phyloP scores from a whole-genome alignment of 2,888 invertebrate genomes.

The Apodemia hepburni region DNA sequence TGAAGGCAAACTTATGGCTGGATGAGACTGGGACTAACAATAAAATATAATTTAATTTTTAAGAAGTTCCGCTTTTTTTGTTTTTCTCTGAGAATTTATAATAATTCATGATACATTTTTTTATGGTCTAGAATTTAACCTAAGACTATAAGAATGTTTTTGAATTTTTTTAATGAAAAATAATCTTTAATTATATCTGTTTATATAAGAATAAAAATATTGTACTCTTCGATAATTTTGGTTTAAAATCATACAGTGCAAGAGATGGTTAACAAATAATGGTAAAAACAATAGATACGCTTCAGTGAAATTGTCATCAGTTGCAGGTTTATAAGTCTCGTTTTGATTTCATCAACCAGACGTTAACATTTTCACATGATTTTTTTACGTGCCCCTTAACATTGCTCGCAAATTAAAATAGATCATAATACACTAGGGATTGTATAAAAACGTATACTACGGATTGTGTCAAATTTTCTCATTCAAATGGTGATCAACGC shows the following conservation, averaged over 20 bases:
- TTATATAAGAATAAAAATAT: constrained; percentile 2
- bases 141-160: too few relatives aligned
- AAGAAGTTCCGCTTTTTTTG: not conserved
- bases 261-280: constrained; percentile 1
- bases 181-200: too few relatives aligned
- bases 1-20: not conserved
- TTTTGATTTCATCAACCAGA: not conserved
- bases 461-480: not conserved
- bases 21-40: too few relatives aligned
- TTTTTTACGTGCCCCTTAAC: too few relatives aligned
- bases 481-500: not conserved
- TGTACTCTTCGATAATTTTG: not conserved
- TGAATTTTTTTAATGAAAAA: too few relatives aligned
- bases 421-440: too few relatives aligned
- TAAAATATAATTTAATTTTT: not conserved
- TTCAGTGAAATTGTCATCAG: not conserved
- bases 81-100: not conserved
- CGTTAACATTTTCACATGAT: too few relatives aligned
- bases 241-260: not conserved
- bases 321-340: not conserved
- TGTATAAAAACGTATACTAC: not conserved
- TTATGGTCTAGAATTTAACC: too few relatives aligned
- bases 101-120: not conserved
- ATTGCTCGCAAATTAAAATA: not conserved
- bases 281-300: not conserved